Conservation (phyloP, 2,888 invertebrate genomes). For the Ypsolopha scabrella region DNA sequence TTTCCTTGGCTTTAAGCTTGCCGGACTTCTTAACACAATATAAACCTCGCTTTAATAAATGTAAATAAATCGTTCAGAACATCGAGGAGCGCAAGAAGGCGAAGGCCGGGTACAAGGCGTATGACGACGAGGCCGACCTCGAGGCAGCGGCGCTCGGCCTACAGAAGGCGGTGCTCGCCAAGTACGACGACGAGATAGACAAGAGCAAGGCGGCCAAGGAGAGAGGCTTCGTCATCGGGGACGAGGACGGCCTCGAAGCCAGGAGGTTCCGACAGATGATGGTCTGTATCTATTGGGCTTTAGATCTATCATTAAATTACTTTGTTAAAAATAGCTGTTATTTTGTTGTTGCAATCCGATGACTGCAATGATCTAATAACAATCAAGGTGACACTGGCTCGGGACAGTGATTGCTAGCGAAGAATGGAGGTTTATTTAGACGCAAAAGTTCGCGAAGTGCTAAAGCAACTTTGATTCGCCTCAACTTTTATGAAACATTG, state of each 20-base stretch:
- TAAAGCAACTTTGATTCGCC: too few relatives aligned
- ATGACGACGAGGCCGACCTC: slow-evolving; percentile 83
- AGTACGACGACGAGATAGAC: slow-evolving; percentile 96
- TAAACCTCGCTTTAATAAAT: too few relatives aligned
- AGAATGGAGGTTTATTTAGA: too few relatives aligned
- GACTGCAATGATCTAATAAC: too few relatives aligned
- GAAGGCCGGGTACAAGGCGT: slow-evolving; percentile 83
- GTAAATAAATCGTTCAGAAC: slow-evolving; percentile 65
- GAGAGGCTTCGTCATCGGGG: slow-evolving; percentile 82
- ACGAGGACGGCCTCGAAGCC: slow-evolving; percentile 67
- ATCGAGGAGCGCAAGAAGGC: slow-evolving; percentile 87
- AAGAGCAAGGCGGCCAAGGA: slow-evolving; percentile 64
- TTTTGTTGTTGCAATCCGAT: too few relatives aligned
- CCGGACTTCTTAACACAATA: too few relatives aligned
- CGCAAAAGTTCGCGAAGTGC: too few relatives aligned
- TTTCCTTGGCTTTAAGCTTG: too few relatives aligned
- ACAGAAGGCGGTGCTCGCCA: slow-evolving; percentile 79
- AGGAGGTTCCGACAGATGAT: slow-evolving; percentile 58
- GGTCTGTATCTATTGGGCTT: slow-evolving; percentile 24
- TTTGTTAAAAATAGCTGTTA: too few relatives aligned
- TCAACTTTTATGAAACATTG: too few relatives aligned
- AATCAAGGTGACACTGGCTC: too few relatives aligned
- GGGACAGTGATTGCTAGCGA: too few relatives aligned
- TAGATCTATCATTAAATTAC: background rate
- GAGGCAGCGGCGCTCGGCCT: slow-evolving; percentile 76